Evolutionary conservation across 2,113 vertebrate species (phyloP).

Genomic region (Plecturocebus donacophilus): DNA sequence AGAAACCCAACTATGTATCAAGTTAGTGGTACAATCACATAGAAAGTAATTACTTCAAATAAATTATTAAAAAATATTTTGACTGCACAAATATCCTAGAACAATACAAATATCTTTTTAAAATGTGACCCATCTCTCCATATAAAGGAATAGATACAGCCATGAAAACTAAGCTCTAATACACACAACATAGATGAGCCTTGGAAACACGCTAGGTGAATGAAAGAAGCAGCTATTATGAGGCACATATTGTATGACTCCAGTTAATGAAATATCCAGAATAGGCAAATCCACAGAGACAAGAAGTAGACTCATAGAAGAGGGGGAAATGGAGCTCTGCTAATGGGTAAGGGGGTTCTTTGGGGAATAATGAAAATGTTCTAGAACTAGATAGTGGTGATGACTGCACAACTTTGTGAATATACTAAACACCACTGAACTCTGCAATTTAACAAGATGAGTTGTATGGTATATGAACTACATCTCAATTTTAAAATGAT

Average conservation of each 20-base stretch:
- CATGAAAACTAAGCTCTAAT: not conserved
- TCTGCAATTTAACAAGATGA: not conserved
- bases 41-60: not conserved
- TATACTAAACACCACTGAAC: not conserved
- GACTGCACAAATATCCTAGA: too few relatives aligned
- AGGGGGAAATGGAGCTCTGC: not conserved
- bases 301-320: not conserved
- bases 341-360: not conserved
- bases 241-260: not conserved
- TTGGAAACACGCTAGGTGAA: not conserved
- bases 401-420: not conserved
- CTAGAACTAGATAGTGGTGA: not conserved
- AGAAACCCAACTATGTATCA: not conserved
- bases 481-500: not conserved
- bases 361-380: not conserved
- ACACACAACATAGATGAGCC: not conserved
- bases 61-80: not conserved
- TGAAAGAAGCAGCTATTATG: not conserved
- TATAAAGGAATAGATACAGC: not conserved
- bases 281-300: not conserved
- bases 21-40: not conserved
- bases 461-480: not conserved
- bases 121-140: not conserved
- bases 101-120: not conserved
- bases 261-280: not conserved